Conservation (phyloP, 2,797 vertebrate genomes). For the Potorous gilbertii region DNA sequence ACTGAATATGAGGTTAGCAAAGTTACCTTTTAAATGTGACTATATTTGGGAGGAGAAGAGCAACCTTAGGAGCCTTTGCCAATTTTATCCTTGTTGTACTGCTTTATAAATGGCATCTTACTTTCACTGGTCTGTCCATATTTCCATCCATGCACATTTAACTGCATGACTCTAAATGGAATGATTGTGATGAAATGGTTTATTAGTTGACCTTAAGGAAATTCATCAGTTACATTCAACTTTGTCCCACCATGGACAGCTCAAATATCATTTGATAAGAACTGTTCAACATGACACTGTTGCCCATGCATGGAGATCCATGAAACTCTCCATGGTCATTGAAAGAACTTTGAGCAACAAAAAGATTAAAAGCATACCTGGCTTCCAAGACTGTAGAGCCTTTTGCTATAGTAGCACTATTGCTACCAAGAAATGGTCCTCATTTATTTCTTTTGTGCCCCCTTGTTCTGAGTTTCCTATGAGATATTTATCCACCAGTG, state of each 20-base stretch:
- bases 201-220: conserved; percentile 18
- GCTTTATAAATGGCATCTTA: neutral
- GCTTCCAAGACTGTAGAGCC: neutral
- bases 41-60: neutral
- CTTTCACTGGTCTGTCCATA: neutral
- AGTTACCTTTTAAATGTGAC: neutral
- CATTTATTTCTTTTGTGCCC: no score
- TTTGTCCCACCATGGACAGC: conserved; percentile 12
- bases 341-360: conserved; percentile 24
- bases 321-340: neutral
- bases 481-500: no score
- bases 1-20: neutral
- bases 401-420: no score
- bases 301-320: neutral
- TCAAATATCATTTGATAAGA: conserved; percentile 7
- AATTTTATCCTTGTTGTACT: neutral
- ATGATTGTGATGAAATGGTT: conserved; percentile 43
- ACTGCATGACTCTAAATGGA: neutral
- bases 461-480: no score
- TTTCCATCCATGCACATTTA: conserved; percentile 12
- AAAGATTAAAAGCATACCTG: neutral
- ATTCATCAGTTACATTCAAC: conserved; percentile 22
- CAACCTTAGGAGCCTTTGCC: neutral
- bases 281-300: neutral
- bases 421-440: neutral